phyloP scores from a whole-genome alignment of 2,797 vertebrate species.

The Fringilla coelebs region DNA sequence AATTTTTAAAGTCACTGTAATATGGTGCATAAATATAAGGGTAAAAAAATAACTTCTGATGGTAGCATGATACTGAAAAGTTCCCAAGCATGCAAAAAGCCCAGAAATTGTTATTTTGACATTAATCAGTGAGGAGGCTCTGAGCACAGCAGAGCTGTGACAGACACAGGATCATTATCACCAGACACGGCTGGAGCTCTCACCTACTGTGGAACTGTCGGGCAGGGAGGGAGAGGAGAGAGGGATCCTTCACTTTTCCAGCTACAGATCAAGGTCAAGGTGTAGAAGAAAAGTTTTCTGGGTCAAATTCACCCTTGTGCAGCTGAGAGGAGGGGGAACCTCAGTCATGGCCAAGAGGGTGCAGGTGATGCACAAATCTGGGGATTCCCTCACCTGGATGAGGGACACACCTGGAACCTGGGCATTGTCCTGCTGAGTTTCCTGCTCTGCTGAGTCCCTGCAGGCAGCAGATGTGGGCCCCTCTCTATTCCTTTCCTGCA shows the following conservation, averaged over 20 bases:
- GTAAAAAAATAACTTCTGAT: neutral
- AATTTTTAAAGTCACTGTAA: neutral
- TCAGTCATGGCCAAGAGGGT: neutral
- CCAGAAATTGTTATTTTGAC: neutral
- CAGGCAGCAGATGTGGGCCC: neutral
- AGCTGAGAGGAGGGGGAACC: neutral
- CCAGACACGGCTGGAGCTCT: neutral
- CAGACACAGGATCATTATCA: neutral
- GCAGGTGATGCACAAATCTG: neutral
- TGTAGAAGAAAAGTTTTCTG: neutral
- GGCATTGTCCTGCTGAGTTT: accelerated
- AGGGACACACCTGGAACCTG: accelerated
- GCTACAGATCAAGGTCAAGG: neutral
- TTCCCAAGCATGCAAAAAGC: neutral
- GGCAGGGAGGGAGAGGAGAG: neutral
- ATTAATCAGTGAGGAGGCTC: neutral
- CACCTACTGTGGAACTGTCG: neutral
- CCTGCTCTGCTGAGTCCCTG: neutral
- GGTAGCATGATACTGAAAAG: neutral
- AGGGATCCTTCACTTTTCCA: neutral
- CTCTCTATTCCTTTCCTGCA: neutral
- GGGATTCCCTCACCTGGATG: neutral
- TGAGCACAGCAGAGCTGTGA: neutral
- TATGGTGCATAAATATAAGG: neutral
- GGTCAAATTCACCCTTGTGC: accelerated